Percentiles rank a stretch among this genome's conserved stretches.
These are phyloP conservation scores for Lamprotornis superbus DNA, from an alignment of 2,113 vertebrate genomes.

Conservation along the genomic window DNA sequence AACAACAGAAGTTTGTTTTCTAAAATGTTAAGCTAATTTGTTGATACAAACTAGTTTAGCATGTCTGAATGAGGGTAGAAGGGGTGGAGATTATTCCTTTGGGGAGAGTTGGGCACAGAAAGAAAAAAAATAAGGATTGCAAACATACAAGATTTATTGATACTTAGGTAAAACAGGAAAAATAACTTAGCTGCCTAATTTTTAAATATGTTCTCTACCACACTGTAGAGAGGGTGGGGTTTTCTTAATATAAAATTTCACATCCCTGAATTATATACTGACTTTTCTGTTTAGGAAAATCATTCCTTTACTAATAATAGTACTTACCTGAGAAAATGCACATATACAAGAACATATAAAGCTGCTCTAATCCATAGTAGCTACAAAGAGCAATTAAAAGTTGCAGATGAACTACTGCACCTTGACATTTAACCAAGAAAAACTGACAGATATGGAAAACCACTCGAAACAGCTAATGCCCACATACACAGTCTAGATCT, in stretches of 20 bases:
- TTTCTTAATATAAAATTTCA: neutral
- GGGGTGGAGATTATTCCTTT: neutral
- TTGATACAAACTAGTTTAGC: constrained; percentile 45
- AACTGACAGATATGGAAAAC: constrained; percentile 71
- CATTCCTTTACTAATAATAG: neutral
- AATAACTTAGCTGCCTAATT: constrained; percentile 14
- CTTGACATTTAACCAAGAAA: constrained; percentile 76
- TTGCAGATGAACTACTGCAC: constrained; percentile 71
- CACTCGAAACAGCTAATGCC: constrained; percentile 60
- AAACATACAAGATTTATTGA: constrained; percentile 32
- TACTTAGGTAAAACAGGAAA: constrained; percentile 12
- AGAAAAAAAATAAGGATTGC: constrained; percentile 13
- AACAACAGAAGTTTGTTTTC: neutral
- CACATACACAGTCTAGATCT: constrained; percentile 54
- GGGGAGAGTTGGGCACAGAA: neutral
- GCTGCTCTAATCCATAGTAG: constrained; percentile 34
- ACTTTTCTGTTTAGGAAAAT: constrained; percentile 3
- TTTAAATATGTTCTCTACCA: constrained; percentile 23
- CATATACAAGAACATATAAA: neutral
- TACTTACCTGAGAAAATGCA: constrained; percentile 1
- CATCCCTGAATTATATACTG: constrained; percentile 7
- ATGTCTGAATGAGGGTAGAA: neutral
- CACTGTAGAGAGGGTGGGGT: neutral
- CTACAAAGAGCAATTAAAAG: constrained; percentile 74
- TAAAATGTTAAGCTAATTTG: constrained; percentile 35